Evolutionary conservation across 2,888 invertebrate genomes (phyloP).

Genomic region (Drosophila glabriapex): DNA sequence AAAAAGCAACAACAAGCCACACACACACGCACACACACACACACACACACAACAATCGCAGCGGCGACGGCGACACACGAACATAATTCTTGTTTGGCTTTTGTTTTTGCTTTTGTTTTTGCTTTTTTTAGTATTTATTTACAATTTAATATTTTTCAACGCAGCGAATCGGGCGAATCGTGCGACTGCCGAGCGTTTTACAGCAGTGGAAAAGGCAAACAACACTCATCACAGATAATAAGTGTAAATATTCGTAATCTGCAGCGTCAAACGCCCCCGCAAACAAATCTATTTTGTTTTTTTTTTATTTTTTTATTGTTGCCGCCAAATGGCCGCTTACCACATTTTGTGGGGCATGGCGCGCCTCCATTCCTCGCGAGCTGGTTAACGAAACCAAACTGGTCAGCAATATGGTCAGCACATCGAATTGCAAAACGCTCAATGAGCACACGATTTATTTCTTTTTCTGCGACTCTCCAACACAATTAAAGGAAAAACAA

Average conservation of each 20-base stretch:
- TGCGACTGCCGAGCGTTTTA: conserved; percentile 41
- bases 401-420: conserved; percentile 38
- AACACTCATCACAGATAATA: conserved; percentile 21
- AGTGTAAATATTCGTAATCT: conserved; percentile 32
- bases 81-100: conserved; percentile 61
- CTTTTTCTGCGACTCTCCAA: not conserved
- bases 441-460: not conserved
- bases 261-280: conserved; percentile 29
- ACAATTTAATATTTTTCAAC: conserved; percentile 69
- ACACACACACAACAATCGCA: conserved; percentile 4
- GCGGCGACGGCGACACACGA: conserved; percentile 53
- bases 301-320: not conserved
- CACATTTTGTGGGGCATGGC: conserved; percentile 43
- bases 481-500: not conserved
- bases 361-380: conserved; percentile 44
- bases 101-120: conserved; percentile 31
- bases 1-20: conserved; percentile 26
- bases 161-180: conserved; percentile 52
- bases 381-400: conserved; percentile 56
- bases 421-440: not conserved
- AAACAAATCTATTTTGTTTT: not conserved
- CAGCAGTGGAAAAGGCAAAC: conserved; percentile 10
- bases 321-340: conserved; percentile 37
- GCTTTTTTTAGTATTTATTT: conserved; percentile 55
- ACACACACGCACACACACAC: conserved; percentile 19